A percentile compares a stretch with the other conserved stretches of the same genome.
phyloP scores from a whole-genome alignment of 2,113 vertebrate genomes.

The Proteles cristata region DNA sequence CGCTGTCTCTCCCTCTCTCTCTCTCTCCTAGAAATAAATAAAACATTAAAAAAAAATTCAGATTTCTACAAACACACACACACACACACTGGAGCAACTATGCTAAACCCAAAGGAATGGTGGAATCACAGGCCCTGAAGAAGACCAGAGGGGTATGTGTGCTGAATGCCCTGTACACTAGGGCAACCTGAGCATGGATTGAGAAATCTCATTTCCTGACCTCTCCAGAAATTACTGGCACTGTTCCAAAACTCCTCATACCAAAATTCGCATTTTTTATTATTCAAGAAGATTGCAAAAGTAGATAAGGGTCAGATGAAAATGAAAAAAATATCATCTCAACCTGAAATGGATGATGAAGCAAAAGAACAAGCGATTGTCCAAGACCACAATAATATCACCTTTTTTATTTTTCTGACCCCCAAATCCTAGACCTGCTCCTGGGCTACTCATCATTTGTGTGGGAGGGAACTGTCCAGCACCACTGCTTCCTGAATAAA shows the following conservation, averaged over 20 bases:
- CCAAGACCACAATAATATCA: background rate
- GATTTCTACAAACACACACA: background rate
- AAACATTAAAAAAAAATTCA: no score
- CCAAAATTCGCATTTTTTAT: slow-evolving; percentile 27
- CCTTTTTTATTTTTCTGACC: background rate
- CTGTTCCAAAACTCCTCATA: background rate
- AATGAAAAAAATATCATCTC: background rate
- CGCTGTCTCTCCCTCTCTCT: no score
- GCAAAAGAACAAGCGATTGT: background rate
- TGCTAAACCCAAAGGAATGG: background rate
- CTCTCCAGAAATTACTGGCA: background rate
- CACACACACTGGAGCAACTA: background rate
- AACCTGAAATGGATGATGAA: background rate
- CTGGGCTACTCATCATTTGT: background rate
- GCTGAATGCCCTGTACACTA: background rate
- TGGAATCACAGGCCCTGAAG: background rate
- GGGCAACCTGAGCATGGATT: background rate
- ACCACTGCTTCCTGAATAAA: slow-evolving; percentile 49
- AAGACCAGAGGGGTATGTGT: background rate
- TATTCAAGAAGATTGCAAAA: slow-evolving; percentile 18
- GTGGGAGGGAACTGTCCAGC: slow-evolving; percentile 65
- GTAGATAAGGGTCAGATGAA: background rate
- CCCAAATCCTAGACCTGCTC: background rate
- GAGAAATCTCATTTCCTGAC: background rate
- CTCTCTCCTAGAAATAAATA: no score